phyloP scores from a whole-genome alignment of 2,888 invertebrate species.

The Ochropleura plecta region DNA sequence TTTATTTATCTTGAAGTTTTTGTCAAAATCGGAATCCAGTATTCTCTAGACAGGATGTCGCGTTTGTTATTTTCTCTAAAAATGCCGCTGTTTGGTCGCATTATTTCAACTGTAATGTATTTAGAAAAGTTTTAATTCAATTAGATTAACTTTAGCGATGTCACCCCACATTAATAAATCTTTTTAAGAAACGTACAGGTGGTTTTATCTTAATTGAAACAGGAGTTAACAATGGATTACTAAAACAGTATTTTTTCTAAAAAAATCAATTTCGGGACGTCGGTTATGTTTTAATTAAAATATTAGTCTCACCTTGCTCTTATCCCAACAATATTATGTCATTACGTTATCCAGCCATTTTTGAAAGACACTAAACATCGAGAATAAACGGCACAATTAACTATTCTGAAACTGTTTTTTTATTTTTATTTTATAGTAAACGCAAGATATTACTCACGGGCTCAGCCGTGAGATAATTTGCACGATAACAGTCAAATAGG shows the following conservation, averaged over 20 bases:
- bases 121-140: conserved; percentile 24
- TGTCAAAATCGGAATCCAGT: neutral
- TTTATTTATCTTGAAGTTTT: conserved; percentile 15
- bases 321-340: neutral
- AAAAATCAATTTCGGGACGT: neutral
- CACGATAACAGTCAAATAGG: conserved; percentile 73
- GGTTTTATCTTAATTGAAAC: conserved; percentile 3
- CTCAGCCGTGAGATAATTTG: conserved; percentile 72
- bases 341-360: neutral
- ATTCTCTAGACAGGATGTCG: neutral
- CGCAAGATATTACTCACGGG: conserved; percentile 61
- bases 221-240: neutral
- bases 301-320: neutral
- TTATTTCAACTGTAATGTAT: conserved; percentile 8
- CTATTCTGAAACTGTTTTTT: neutral
- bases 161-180: neutral
- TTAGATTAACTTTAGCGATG: conserved; percentile 13
- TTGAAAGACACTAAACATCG: neutral
- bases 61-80: neutral
- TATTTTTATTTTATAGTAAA: conserved; percentile 35
- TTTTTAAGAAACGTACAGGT: neutral
- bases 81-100: neutral
- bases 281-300: neutral
- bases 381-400: neutral
- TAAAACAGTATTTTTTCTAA: neutral